Base-by-base conservation (phyloP, 2,113 vertebrate genomes). In the Rousettus leschenaultii region DNA sequence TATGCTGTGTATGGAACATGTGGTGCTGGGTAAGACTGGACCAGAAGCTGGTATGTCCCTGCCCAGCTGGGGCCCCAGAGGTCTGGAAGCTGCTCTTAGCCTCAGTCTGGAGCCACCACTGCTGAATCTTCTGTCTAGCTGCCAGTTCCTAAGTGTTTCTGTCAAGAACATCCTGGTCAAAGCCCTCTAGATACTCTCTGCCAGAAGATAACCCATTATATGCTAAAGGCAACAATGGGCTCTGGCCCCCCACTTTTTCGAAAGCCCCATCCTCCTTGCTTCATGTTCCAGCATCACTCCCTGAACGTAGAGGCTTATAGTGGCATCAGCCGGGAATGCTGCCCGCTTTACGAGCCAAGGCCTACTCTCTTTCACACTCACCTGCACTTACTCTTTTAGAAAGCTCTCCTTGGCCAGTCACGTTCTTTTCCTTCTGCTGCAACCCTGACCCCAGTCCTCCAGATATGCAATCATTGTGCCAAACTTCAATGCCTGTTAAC, bases 141-240 rank as follows among this genome's bases (percentile, higher is more conserved):
- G 83, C 28, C 35, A 85, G 55, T 13, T 38, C 26, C 65, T 9
- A 73, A 66, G 33, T 51, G 51, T 63, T 74, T 86, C 40, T 78
- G 45, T 66, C 57, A 33, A 35, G 38, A 95, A 77, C 35, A 94
- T 9, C 38, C 57, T 59, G 15, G n/a, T 43, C 45, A 89, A 55
- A 82, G 86, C 30, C 63, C 77, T 74, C 59, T 59, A n/a, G 33
- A 70, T 21, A 33, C 65, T 53, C 30, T 3, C 35, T 38, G 45
- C 38, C 73, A 74, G 61, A 70, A 93, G 95, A 38, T 19, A 53
- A 65, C 48, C 51, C 51, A 19, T 28, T 33, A 18, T 26, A 40
- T 28, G 35, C 66, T 61, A 1, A 66, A 48, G 65, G 40, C 24
- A 55, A 73, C 65, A 66, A 59, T 10, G 57, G 15, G 53, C 28